Conservation (phyloP, 2,797 vertebrate genomes). For the Chelmon rostratus region DNA sequence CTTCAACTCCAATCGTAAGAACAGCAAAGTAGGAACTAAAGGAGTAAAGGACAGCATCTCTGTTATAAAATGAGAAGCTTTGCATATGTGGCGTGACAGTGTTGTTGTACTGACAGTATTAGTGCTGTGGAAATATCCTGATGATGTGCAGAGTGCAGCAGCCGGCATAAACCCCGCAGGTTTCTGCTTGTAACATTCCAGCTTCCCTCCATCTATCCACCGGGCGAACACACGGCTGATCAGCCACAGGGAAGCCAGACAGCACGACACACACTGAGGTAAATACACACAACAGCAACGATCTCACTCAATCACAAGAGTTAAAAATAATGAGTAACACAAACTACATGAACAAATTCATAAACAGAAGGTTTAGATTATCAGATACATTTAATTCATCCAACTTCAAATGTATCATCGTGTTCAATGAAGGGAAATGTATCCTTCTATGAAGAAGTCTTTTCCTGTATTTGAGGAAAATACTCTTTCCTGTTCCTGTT, state of each 20-base stretch:
- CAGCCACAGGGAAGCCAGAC: neutral
- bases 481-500: neutral
- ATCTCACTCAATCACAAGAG: too few species aligned
- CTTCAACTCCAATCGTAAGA: neutral
- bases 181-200: constrained; percentile 48
- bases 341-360: too few species aligned
- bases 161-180: constrained; percentile 13
- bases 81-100: neutral
- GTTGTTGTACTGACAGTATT: neutral
- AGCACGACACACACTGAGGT: too few species aligned
- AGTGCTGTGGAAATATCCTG: neutral
- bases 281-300: too few species aligned
- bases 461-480: neutral
- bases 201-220: neutral
- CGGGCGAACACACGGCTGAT: neutral
- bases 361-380: too few species aligned
- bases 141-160: neutral
- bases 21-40: neutral
- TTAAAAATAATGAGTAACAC: too few species aligned
- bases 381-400: too few species aligned
- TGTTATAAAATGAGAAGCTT: neutral
- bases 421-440: neutral
- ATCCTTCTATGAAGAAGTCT: neutral
- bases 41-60: neutral
- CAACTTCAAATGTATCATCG: too few species aligned